Base-by-base conservation (phyloP, 1,140 invertebrate genomes). In the Neodiprion lecontei region DNA sequence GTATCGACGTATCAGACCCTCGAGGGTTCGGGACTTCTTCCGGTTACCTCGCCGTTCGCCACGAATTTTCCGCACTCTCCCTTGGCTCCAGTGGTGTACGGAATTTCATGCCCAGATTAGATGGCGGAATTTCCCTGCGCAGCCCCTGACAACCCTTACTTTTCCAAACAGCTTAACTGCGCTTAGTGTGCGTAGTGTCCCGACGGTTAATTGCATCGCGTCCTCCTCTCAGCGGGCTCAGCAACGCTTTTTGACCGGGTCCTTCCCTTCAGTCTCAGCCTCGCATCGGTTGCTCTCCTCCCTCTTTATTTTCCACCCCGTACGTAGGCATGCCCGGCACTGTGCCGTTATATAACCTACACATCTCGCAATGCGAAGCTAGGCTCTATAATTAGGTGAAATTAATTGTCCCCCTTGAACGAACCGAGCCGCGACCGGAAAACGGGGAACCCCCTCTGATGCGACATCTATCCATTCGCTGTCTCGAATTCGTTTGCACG, bases 171-270 rank as follows among this genome's bases (percentile, higher is more conserved):
- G 53, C 53, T 61, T 61, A 61, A 61, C 5, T 61, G n/a, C 53
- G 53, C 53, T 61, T 61, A 61, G 53, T 7, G 53, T 61, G 53
- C n/a, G n/a, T 61, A 61, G 28, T 40, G 53, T 61, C 53, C 53
- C 53, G 53, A 61, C 53, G 53, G 4, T 61, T 61, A 61, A 61
- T 61, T 61, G 53, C 53, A 61, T 61, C 53, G 53, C 53, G 53
- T 61, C 53, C 53, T 61, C 53, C 11, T 61, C 53, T 61, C 53
- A 5, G 53, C n/a, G n/a, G n/a, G 53, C 53, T 61, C 53, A 12
- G 53, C 53, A 9, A 61, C 53, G 53, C 11, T 61, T 9, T 61
- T 61, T 61, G 53, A 61, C 53, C 9, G 11, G 53, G n/a, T 61
- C 53, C 53, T 40, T 40, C 28, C 28, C 28, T 40, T 40, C 28